Evolutionary conservation across 1,140 invertebrate genomes (phyloP).

Genomic region (Drosophila tani): DNA sequence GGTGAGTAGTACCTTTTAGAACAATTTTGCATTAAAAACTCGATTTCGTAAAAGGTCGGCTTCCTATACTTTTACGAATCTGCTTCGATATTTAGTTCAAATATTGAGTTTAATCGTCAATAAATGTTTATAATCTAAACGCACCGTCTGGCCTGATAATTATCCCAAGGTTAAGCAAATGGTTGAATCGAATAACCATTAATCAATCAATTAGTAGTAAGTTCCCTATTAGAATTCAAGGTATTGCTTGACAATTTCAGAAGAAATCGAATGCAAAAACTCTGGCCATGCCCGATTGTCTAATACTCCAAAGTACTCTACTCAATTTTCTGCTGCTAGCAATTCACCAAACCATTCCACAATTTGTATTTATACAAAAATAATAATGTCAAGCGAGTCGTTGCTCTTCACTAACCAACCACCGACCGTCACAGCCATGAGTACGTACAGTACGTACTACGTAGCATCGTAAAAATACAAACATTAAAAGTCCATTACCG

Average conservation of each 20-base stretch:
- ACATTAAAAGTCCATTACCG: slow-evolving; percentile 77
- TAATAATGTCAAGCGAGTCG: slow-evolving; percentile 39
- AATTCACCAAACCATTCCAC: background rate
- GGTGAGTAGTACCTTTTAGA: too few relatives aligned
- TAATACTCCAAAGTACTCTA: background rate
- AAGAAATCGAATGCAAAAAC: background rate
- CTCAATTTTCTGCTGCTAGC: background rate
- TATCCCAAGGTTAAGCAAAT: too few relatives aligned
- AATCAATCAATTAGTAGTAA: background rate
- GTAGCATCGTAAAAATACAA: slow-evolving; percentile 49
- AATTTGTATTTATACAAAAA: slow-evolving; percentile 26
- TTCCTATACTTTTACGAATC: too few relatives aligned
- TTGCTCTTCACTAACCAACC: slow-evolving; percentile 3
- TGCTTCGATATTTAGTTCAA: too few relatives aligned
- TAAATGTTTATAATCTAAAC: too few relatives aligned
- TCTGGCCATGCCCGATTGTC: background rate
- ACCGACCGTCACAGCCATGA: slow-evolving; percentile 12
- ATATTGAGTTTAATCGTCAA: too few relatives aligned
- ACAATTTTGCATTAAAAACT: too few relatives aligned
- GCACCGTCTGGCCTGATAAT: too few relatives aligned
- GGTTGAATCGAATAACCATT: too few relatives aligned
- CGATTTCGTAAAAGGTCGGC: too few relatives aligned
- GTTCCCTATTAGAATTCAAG: background rate
- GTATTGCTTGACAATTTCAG: background rate
- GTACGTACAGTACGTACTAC: slow-evolving; percentile 1